Percentiles rank a stretch among this genome's conserved stretches.
Evolutionary conservation across 1,140 invertebrate species (phyloP).

Genomic region (Drosophila mayri): DNA sequence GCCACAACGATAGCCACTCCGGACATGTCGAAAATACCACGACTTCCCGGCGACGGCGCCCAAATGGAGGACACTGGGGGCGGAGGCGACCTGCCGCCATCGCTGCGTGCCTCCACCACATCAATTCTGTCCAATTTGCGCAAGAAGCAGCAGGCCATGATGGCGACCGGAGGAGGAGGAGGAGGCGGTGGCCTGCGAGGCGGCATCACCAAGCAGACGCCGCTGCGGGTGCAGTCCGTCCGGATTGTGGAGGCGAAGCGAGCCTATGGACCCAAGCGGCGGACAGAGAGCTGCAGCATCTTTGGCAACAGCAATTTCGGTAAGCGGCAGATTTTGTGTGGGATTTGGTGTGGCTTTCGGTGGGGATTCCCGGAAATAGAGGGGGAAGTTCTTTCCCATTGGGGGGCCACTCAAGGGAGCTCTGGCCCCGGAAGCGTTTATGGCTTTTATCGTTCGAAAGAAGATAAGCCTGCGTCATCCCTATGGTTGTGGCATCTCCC

Average conservation of each 20-base stretch:
- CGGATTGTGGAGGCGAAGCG: constrained; percentile 79
- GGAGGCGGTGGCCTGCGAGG: constrained; percentile 27
- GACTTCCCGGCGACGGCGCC: constrained; percentile 86
- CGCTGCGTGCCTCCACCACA: constrained; percentile 71
- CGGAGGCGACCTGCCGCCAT: constrained; percentile 60
- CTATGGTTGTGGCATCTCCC: not conserved
- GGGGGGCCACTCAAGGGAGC: constrained; percentile 5
- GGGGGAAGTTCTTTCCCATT: not conserved
- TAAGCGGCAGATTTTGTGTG: constrained; percentile 47
- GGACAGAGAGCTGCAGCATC: constrained; percentile 82
- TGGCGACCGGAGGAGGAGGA: constrained; percentile 20
- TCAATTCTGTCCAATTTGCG: constrained; percentile 78
- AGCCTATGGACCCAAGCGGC: constrained; percentile 72
- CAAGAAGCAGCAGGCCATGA: constrained; percentile 68
- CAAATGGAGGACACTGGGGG: constrained; percentile 74
- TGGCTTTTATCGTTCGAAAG: not conserved
- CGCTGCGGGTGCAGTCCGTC: constrained; percentile 78
- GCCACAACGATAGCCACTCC: constrained; percentile 42
- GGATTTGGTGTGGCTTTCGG: constrained; percentile 8
- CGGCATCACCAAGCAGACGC: constrained; percentile 67
- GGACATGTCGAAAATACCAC: constrained; percentile 85
- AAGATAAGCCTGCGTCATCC: constrained; percentile 5
- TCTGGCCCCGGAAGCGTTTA: constrained; percentile 8
- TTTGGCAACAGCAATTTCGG: constrained; percentile 81
- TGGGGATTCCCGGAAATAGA: constrained; percentile 15